Evolutionary conservation across 2,113 vertebrate genomes (phyloP).

Genomic region (Galeopterus variegatus): DNA sequence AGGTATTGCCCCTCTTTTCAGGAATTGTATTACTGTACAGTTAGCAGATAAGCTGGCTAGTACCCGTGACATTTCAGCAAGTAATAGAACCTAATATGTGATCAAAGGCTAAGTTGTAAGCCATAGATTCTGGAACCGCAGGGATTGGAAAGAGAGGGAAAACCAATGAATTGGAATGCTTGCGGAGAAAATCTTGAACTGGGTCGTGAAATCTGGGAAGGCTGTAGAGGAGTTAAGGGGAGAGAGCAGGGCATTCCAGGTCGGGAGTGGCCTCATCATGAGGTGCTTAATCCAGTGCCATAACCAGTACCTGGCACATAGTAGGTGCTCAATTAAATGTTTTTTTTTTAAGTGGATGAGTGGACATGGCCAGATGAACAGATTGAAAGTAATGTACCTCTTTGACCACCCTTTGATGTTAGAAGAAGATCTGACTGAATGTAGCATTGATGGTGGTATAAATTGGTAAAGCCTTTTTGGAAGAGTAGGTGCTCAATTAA

Average conservation of each 20-base stretch:
- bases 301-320: neutral
- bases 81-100: neutral
- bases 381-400: too few relatives aligned
- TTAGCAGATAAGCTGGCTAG: neutral
- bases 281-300: neutral
- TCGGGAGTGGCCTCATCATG: neutral
- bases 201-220: neutral
- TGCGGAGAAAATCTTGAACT: neutral
- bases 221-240: neutral
- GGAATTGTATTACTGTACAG: neutral
- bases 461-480: neutral
- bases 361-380: too few relatives aligned
- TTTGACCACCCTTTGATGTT: too few relatives aligned
- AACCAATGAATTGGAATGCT: too few relatives aligned
- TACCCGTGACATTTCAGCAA: neutral
- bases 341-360: too few relatives aligned
- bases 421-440: too few relatives aligned
- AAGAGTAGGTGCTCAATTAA: too few relatives aligned
- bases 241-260: neutral
- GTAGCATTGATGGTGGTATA: too few relatives aligned
- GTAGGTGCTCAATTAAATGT: neutral
- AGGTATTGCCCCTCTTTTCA: neutral
- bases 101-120: neutral
- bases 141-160: neutral
- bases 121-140: neutral